phyloP scores from a whole-genome alignment of 2,888 invertebrate genomes.

The Cataglyphis cursor region DNA sequence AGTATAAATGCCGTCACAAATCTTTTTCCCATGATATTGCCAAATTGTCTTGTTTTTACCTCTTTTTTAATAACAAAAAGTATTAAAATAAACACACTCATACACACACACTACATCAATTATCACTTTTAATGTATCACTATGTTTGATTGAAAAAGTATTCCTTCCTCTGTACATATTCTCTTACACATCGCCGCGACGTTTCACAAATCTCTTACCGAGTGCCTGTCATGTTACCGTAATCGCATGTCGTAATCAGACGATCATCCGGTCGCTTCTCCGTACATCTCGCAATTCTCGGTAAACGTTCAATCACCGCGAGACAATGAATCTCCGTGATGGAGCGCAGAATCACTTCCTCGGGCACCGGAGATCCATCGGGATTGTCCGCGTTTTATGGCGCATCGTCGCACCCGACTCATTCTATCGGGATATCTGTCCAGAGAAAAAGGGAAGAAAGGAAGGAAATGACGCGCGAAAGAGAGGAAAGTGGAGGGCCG shows the following conservation, averaged over 20 bases:
- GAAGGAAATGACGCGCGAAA: slow-evolving; percentile 24
- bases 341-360: background rate
- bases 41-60: background rate
- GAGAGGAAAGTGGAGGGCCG: background rate
- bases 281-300: background rate
- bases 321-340: background rate
- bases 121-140: background rate
- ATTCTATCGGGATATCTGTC: slow-evolving; percentile 10
- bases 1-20: background rate
- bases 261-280: slow-evolving; percentile 38
- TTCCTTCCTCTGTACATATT: background rate
- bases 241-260: slow-evolving; percentile 19
- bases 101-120: background rate
- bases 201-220: slow-evolving; percentile 3
- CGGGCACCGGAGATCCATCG: slow-evolving; percentile 43
- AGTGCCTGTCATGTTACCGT: slow-evolving; percentile 29
- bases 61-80: background rate
- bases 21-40: background rate
- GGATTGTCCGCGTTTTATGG: background rate
- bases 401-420: slow-evolving; percentile 55
- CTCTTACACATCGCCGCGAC: background rate
- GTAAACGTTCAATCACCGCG: slow-evolving; percentile 20
- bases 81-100: background rate
- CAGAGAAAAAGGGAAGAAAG: slow-evolving; percentile 1
- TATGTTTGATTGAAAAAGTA: background rate